Percentiles rank a stretch among this genome's conserved stretches.
Evolutionary conservation across 1,140 invertebrate genomes (phyloP).

Genomic region (Macrobrachium nipponense): DNA sequence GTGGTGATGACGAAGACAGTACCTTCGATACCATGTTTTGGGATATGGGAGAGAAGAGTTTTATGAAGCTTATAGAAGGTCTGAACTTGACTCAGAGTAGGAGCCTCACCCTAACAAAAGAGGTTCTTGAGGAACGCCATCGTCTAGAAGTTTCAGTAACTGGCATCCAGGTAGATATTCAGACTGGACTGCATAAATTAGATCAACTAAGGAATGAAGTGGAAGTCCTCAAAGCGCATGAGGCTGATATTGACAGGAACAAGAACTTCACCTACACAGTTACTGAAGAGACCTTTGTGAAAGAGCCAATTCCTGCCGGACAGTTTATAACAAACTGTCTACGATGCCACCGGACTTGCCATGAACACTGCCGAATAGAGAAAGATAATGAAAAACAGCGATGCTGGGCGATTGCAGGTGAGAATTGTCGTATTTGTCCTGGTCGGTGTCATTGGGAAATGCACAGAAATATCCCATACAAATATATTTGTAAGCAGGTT

Average conservation of each 20-base stretch:
- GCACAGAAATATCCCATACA: not conserved
- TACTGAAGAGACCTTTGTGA: not conserved
- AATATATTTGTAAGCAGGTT: not conserved
- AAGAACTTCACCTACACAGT: not conserved
- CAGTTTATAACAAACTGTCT: too few species aligned
- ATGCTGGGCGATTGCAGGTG: too few species aligned
- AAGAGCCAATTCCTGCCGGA: not conserved
- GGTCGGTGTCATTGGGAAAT: not conserved
- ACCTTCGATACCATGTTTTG: not conserved
- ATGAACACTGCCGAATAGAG: too few species aligned
- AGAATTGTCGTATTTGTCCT: not conserved
- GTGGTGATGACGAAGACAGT: not conserved
- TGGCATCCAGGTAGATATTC: not conserved
- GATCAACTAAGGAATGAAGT: not conserved
- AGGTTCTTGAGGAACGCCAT: too few species aligned
- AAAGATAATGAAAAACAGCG: too few species aligned
- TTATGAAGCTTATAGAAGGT: not conserved
- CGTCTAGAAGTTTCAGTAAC: not conserved
- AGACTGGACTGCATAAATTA: not conserved
- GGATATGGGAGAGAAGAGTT: constrained; percentile 21
- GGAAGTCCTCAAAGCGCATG: not conserved
- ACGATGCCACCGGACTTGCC: too few species aligned
- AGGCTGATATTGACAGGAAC: not conserved
- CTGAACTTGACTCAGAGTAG: not conserved
- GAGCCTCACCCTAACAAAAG: constrained; percentile 26